Evolutionary conservation across 2,113 vertebrate species (phyloP).

Genomic region (Cercocebus atys): DNA sequence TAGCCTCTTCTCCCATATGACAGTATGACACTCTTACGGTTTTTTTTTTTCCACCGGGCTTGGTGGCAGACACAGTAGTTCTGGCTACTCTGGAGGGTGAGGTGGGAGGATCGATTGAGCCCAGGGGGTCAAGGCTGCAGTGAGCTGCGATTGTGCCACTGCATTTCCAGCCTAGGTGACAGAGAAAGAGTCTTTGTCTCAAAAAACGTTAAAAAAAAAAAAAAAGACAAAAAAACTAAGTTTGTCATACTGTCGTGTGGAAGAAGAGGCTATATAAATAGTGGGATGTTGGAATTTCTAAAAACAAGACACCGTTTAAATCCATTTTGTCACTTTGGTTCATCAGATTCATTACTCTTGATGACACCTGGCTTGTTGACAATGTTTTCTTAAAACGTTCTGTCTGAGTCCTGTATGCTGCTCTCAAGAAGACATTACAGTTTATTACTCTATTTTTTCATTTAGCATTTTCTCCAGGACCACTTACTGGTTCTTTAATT

Average conservation of each 20-base stretch:
- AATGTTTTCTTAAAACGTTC: background rate
- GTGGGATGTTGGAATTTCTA: background rate
- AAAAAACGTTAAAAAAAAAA: too few relatives aligned
- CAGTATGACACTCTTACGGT: background rate
- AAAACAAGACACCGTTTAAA: background rate
- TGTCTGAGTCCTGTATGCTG: background rate
- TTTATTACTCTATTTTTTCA: background rate
- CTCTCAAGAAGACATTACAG: background rate
- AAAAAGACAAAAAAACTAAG: background rate
- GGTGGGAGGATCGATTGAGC: too few relatives aligned
- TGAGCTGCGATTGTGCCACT: too few relatives aligned
- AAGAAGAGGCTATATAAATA: background rate
- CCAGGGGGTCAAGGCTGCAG: too few relatives aligned
- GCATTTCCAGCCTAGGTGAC: too few relatives aligned
- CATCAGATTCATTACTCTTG: background rate
- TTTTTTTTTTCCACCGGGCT: background rate
- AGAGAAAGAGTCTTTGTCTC: too few relatives aligned
- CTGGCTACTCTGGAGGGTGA: too few relatives aligned
- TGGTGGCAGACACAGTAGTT: too few relatives aligned
- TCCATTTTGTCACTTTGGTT: background rate
- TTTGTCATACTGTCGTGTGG: background rate
- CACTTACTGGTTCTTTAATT: background rate
- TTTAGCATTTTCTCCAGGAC: constrained; percentile 22
- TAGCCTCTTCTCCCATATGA: background rate
- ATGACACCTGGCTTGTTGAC: background rate